Conservation (phyloP, 2,797 vertebrate species). For the Pseudotriccus pelzelni region DNA sequence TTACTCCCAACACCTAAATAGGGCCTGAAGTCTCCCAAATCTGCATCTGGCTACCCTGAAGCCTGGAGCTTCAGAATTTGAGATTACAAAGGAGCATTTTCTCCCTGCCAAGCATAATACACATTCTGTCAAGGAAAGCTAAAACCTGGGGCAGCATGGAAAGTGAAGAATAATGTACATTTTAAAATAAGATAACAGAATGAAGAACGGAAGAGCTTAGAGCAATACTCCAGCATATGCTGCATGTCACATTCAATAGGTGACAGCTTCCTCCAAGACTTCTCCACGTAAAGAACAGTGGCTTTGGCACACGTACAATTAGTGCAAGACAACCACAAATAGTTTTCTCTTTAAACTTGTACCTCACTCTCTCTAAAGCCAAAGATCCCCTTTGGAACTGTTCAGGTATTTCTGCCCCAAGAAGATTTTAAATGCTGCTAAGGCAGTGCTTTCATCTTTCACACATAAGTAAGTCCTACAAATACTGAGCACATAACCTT, state of each 20-base stretch:
- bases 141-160: neutral
- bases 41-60: neutral
- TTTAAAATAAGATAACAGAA: neutral
- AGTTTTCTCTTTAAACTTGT: neutral
- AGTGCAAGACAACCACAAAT: neutral
- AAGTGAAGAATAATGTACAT: neutral
- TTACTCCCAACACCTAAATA: neutral
- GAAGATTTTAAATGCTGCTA: neutral
- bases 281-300: neutral
- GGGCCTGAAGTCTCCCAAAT: neutral
- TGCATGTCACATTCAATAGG: neutral
- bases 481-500: neutral
- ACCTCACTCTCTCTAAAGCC: neutral
- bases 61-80: neutral
- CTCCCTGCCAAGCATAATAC: neutral
- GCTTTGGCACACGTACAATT: neutral
- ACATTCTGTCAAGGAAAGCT: neutral
- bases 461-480: neutral
- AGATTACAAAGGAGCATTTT: neutral
- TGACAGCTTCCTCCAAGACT: neutral
- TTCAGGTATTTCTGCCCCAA: neutral
- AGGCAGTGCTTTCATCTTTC: neutral
- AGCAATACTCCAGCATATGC: neutral
- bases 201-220: neutral
- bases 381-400: neutral